phyloP scores from a whole-genome alignment of 1,140 invertebrate species.

The Eubasilissa regina region DNA sequence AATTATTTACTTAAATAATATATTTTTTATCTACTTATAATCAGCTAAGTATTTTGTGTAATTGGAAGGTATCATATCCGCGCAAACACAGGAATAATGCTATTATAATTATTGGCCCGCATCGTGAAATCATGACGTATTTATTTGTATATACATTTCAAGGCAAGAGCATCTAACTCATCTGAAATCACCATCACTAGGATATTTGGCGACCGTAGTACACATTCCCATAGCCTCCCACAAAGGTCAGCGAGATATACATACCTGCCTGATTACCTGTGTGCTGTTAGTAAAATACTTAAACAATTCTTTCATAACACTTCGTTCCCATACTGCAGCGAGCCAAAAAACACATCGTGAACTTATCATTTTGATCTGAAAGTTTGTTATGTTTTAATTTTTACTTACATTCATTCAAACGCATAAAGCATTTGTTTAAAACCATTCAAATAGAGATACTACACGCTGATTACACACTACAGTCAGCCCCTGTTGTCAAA shows the following conservation, averaged over 20 bases:
- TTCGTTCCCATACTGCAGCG: not conserved
- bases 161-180: constrained; percentile 3
- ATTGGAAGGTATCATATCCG: not conserved
- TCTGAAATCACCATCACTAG: constrained; percentile 33
- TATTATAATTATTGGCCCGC: constrained; percentile 15
- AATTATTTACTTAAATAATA: too few species aligned
- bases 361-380: not conserved
- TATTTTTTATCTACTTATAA: too few species aligned
- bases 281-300: not conserved
- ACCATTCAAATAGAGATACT: not conserved
- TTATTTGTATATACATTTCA: constrained; percentile 8
- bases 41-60: too few species aligned
- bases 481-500: too few species aligned
- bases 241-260: constrained; percentile 32
- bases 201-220: constrained; percentile 12
- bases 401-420: not conserved
- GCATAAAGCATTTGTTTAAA: not conserved
- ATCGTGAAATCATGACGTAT: constrained; percentile 3
- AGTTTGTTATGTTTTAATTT: not conserved
- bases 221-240: constrained; percentile 30
- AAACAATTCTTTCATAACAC: not conserved
- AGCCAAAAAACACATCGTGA: not conserved
- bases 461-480: too few species aligned
- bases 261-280: not conserved
- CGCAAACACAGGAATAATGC: not conserved